Evolutionary conservation across 1,140 invertebrate genomes (phyloP).

Genomic region (Chironomus tepperi): DNA sequence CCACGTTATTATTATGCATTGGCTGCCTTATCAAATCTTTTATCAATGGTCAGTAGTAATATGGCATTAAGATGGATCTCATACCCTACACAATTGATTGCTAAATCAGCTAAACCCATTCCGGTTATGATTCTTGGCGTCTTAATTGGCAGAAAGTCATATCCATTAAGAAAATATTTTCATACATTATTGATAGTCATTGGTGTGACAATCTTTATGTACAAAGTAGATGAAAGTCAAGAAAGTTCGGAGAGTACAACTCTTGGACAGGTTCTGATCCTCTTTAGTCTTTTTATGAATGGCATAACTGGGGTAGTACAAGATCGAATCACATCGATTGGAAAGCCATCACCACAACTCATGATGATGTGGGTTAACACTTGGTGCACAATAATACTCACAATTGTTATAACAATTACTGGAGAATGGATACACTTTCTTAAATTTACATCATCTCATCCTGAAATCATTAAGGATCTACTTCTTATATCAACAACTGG

Average conservation of each 20-base stretch:
- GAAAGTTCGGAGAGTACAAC: constrained; percentile 48
- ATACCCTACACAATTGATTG: constrained; percentile 92
- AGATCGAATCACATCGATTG: constrained; percentile 78
- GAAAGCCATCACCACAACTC: constrained; percentile 76
- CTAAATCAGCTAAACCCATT: constrained; percentile 96
- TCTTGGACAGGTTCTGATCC: constrained; percentile 74
- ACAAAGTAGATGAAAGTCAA: constrained; percentile 51
- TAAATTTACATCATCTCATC: constrained; percentile 71
- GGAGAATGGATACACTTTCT: constrained; percentile 81
- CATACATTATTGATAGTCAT: constrained; percentile 88
- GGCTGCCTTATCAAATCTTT: constrained; percentile 78
- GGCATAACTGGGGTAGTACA: constrained; percentile 75
- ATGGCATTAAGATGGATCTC: constrained; percentile 93
- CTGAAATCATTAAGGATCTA: constrained; percentile 67
- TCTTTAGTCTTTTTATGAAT: constrained; percentile 88
- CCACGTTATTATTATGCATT: constrained; percentile 63
- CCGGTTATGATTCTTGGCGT: constrained; percentile 96
- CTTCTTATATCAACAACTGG: constrained; percentile 68
- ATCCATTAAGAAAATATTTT: constrained; percentile 81
- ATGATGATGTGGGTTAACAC: constrained; percentile 96
- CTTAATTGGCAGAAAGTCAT: constrained; percentile 75
- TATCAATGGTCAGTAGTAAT: constrained; percentile 93
- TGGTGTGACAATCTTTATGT: constrained; percentile 91
- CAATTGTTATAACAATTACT: constrained; percentile 60
- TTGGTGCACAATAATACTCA: constrained; percentile 57